These are phyloP conservation scores for Caenorhabditis doughertyi DNA, from an alignment of 2,888 invertebrate species.

Conservation along the genomic window DNA sequence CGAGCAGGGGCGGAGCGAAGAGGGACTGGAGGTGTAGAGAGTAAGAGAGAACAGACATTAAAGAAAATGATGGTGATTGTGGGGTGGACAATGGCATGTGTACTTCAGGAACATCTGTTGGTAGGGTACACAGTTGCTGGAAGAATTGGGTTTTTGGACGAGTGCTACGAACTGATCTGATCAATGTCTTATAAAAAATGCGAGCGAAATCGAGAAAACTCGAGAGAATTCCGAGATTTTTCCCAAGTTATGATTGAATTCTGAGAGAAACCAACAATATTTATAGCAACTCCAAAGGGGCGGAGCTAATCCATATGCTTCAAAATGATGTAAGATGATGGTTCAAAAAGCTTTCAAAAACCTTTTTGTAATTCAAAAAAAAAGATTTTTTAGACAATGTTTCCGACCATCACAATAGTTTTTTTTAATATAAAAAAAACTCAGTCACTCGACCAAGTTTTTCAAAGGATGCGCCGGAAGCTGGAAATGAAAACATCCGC, in stretches of 20 bases:
- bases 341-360: background rate
- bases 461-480: constrained; percentile 32
- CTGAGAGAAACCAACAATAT: background rate
- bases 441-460: background rate
- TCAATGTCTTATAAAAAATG: background rate
- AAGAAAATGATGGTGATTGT: constrained; percentile 8
- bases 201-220: background rate
- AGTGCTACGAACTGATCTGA: background rate
- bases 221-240: too few species aligned
- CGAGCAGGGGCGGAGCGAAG: constrained; percentile 23
- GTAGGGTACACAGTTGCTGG: background rate
- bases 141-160: constrained; percentile 4
- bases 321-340: constrained; percentile 39
- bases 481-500: constrained; percentile 12
- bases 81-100: constrained; percentile 38
- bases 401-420: background rate
- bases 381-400: too few species aligned
- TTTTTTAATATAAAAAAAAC: constrained; percentile 2
- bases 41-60: background rate
- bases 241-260: too few species aligned
- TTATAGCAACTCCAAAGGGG: background rate
- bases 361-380: too few species aligned
- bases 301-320: constrained; percentile 12
- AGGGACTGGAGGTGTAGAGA: constrained; percentile 5
- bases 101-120: constrained; percentile 26